These are phyloP conservation scores for Nansenia antarctica DNA, from an alignment of 2,113 vertebrate species.

Conservation along the genomic window DNA sequence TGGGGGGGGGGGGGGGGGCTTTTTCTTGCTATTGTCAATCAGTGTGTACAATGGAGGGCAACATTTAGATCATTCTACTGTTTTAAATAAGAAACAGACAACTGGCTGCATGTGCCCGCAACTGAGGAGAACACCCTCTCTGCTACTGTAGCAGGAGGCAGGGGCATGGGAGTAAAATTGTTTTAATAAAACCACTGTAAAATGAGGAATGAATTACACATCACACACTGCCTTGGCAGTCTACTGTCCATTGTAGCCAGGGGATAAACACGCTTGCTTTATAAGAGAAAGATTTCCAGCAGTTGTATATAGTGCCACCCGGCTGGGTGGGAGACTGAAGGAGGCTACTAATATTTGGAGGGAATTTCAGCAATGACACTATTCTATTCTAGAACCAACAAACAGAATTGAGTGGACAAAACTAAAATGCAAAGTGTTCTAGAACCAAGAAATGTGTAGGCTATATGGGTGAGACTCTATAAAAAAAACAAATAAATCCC, in stretches of 20 bases:
- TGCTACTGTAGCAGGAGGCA: slow-evolving; percentile 34
- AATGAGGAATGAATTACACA: slow-evolving; percentile 63
- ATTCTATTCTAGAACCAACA: not conserved
- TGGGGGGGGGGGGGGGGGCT: no score
- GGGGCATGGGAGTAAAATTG: slow-evolving; percentile 35
- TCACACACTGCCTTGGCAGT: slow-evolving; percentile 47
- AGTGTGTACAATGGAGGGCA: slow-evolving; percentile 14
- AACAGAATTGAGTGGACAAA: no score
- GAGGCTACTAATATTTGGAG: no score
- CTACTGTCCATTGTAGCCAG: slow-evolving; percentile 49
- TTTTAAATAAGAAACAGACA: slow-evolving; percentile 64
- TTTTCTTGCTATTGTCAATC: slow-evolving; percentile 32
- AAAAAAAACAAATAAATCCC: not conserved
- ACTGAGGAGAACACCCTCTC: slow-evolving; percentile 30
- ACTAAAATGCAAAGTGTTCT: no score
- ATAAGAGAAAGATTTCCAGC: slow-evolving; percentile 35
- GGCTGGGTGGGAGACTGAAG: not conserved
- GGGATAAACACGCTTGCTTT: slow-evolving; percentile 61
- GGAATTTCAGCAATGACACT: not conserved
- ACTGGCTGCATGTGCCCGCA: slow-evolving; percentile 28
- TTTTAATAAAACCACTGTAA: slow-evolving; percentile 64
- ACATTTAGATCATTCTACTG: slow-evolving; percentile 23
- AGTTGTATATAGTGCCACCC: slow-evolving; percentile 16
- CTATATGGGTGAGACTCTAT: not conserved
- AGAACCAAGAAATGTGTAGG: no score